Evolutionary conservation across 2,888 invertebrate species (phyloP), one percentile per base, ranked within the genome.

Genomic region (Lysandra bellargus): DNA sequence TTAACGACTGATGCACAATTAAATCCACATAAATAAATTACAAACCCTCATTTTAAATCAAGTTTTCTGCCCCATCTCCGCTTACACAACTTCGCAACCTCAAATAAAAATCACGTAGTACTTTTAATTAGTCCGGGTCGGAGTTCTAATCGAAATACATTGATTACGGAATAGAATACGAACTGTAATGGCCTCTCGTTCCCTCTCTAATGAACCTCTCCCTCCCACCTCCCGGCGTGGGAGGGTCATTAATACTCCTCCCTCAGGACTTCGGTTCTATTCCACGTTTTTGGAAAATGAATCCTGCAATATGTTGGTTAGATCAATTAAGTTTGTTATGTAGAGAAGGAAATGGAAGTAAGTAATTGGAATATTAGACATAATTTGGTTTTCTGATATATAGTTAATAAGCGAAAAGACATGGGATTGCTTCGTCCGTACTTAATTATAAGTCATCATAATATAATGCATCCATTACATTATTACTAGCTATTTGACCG

Each of bases 131-230:
- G 69, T 69, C 14, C 69, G 33, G 85, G 81, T 80, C 82, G 83
- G 82, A 85, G 83, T 84, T 82, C 87, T 90, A 92, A 92, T 91
- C 90, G 91, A 89, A 90, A 90, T 87, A 87, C 92, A 92, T 91
- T 91, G 91, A 92, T 92, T 90, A 90, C 84, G 84, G 86, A 85
- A 87, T 86, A 86, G 86, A 86, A 85, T 86, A 81, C 82, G 84
- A 86, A 83, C 81, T 80, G 84, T 84, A 86, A 85, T 85, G 82
- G 85, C 85, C 85, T 87, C 86, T 82, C 85, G 86, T 83, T 83
- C 82, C 84, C 83, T 81, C 84, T 81, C 82, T 89, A 90, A 90
- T 90, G 90, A 89, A 86, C 81, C 86, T 84, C 84, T 83, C 84
- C 83, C 82, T 82, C 85, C 82, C 81, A 80, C 81, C 84, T 80